phyloP scores from a whole-genome alignment of 2,888 invertebrate genomes.

The Drosophila fungiperda region DNA sequence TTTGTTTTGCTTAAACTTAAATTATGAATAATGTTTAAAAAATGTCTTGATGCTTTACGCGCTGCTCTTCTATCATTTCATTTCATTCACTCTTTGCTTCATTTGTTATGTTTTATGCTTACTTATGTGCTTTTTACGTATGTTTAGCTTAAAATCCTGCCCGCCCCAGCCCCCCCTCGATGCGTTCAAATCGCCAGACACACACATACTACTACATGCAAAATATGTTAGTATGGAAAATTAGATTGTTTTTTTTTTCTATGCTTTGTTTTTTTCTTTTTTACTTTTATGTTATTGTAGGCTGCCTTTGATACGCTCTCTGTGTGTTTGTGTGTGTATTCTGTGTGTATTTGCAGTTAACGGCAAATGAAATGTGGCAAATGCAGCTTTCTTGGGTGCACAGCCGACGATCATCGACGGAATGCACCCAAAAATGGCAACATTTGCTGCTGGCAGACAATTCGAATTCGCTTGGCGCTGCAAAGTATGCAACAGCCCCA shows the following conservation, averaged over 20 bases:
- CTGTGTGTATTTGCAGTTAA: slow-evolving; percentile 38
- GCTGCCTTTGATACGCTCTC: slow-evolving; percentile 34
- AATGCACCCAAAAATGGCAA: slow-evolving; percentile 28
- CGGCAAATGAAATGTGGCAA: slow-evolving; percentile 29
- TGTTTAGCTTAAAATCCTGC: slow-evolving; percentile 52
- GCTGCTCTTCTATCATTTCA: slow-evolving; percentile 54
- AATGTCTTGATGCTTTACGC: slow-evolving; percentile 71
- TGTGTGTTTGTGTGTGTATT: slow-evolving; percentile 15
- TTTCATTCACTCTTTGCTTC: slow-evolving; percentile 26
- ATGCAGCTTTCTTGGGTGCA: slow-evolving; percentile 44
- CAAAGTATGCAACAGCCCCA: slow-evolving; percentile 54
- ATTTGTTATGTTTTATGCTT: slow-evolving; percentile 44
- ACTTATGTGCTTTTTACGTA: slow-evolving; percentile 59
- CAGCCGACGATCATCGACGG: slow-evolving; percentile 12
- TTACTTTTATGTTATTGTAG: slow-evolving; percentile 17
- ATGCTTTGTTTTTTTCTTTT: slow-evolving; percentile 1
- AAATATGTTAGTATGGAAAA: slow-evolving; percentile 34
- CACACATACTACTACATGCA: slow-evolving; percentile 48
- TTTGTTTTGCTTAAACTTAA: slow-evolving; percentile 71
- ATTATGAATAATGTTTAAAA: slow-evolving; percentile 74
- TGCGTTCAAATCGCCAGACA: slow-evolving; percentile 41
- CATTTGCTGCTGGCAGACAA: slow-evolving; percentile 45
- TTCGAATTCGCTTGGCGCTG: slow-evolving; percentile 70
- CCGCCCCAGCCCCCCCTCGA: slow-evolving; percentile 13
- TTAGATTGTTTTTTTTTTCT: slow-evolving; percentile 23